phyloP scores from a whole-genome alignment of 2,113 vertebrate genomes.

The Myiopsitta monachus region DNA sequence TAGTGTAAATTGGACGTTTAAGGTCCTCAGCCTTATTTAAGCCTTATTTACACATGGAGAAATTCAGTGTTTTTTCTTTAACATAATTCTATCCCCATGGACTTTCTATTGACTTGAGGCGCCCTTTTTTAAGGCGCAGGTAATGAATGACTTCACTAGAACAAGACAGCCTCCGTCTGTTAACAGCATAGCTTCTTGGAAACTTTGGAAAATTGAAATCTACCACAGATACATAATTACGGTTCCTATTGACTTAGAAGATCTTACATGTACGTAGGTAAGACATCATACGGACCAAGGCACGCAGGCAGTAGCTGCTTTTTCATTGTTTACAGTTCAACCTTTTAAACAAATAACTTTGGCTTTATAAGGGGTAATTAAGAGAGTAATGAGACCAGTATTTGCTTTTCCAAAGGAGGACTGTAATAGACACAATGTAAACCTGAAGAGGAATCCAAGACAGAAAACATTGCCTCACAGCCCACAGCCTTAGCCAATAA shows the following conservation, averaged over 20 bases:
- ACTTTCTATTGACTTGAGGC: not conserved
- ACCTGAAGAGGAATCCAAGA: not conserved
- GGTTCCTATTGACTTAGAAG: not conserved
- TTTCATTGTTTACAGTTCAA: not conserved
- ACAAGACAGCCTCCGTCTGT: not conserved
- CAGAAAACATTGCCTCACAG: not conserved
- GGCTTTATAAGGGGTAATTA: not conserved
- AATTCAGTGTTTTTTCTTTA: not conserved
- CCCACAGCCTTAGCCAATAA: not conserved
- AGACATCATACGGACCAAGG: not conserved
- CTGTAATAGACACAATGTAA: not conserved
- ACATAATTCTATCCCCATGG: not conserved
- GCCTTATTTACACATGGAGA: not conserved
- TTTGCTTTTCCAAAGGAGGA: not conserved
- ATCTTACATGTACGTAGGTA: not conserved
- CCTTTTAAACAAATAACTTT: not conserved
- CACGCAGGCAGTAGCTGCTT: not conserved
- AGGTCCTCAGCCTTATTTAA: not conserved
- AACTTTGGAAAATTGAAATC: not conserved
- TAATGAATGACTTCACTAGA: not conserved
- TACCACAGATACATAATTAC: not conserved
- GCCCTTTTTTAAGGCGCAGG: fast-evolving
- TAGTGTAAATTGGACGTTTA: not conserved
- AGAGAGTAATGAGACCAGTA: not conserved
- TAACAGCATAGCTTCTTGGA: not conserved